These are phyloP conservation scores for Alca torda DNA, from an alignment of 2,797 vertebrate species.

Conservation along the genomic window DNA sequence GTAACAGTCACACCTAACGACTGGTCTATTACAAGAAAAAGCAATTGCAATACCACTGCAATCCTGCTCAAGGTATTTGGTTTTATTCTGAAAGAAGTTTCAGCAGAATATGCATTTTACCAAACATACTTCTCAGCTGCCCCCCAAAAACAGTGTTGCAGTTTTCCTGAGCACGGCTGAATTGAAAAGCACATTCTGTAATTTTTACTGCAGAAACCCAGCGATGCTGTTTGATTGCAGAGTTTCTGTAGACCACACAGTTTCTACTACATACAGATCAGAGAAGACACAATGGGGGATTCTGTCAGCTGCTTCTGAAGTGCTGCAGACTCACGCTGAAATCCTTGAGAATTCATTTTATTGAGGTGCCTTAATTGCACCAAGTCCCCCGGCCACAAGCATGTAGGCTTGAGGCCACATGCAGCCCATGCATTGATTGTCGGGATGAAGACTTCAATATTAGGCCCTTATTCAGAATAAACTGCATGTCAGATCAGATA, in stretches of 20 bases:
- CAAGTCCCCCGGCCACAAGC: neutral
- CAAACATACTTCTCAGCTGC: neutral
- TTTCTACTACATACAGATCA: neutral
- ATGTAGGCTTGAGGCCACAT: accelerated
- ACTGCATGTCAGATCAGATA: neutral
- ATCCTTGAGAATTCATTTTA: neutral
- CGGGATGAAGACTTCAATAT: neutral
- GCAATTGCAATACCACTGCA: neutral
- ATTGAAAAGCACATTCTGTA: neutral
- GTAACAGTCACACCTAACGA: too few species aligned
- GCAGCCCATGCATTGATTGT: neutral
- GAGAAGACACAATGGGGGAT: neutral
- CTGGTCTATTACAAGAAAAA: neutral
- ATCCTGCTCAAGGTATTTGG: neutral
- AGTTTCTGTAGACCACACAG: neutral
- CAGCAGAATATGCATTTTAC: neutral
- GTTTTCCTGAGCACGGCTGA: neutral
- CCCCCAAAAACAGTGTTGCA: neutral
- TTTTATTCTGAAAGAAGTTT: neutral
- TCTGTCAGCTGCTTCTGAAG: neutral
- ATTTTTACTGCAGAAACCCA: neutral
- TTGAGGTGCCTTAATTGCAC: neutral
- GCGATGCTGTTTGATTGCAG: neutral
- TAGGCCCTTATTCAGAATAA: neutral
- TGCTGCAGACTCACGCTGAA: neutral